Conservation (phyloP, 2,797 vertebrate genomes). For the Allobates femoralis region DNA sequence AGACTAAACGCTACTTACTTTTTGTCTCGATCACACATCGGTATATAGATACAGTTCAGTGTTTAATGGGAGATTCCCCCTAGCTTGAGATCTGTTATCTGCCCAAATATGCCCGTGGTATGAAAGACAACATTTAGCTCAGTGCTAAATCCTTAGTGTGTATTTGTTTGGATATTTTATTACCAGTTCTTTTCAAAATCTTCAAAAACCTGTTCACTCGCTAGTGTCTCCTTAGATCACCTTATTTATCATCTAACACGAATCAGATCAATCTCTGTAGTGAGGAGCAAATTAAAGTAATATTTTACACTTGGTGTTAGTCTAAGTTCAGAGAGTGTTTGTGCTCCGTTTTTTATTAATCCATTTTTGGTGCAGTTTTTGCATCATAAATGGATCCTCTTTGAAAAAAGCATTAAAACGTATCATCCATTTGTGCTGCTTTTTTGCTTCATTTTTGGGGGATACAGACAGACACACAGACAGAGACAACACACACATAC, state of each 20-base stretch:
- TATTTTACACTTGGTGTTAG: no score
- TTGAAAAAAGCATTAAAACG: no score
- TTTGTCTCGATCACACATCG: slow-evolving; percentile 79
- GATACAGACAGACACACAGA: no score
- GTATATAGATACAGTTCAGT: slow-evolving; percentile 72
- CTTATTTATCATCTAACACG: not conserved
- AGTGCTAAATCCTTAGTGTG: not conserved
- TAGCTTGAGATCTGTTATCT: not conserved
- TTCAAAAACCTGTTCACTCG: not conserved
- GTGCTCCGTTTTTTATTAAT: no score
- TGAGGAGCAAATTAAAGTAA: not conserved
- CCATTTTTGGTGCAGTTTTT: no score
- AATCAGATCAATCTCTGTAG: not conserved
- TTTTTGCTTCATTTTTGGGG: no score
- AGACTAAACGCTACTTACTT: slow-evolving; percentile 87
- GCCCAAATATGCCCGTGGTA: not conserved
- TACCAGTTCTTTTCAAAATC: not conserved
- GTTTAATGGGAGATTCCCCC: not conserved
- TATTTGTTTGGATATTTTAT: not conserved
- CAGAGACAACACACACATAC: no score
- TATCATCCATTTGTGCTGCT: no score
- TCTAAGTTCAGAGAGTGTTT: no score
- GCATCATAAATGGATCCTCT: no score
- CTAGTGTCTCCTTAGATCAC: not conserved
- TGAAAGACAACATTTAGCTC: not conserved